A percentile compares a stretch with the other conserved stretches of the same genome.
phyloP scores from a whole-genome alignment of 1,140 invertebrate genomes.

The Ruditapes philippinarum region DNA sequence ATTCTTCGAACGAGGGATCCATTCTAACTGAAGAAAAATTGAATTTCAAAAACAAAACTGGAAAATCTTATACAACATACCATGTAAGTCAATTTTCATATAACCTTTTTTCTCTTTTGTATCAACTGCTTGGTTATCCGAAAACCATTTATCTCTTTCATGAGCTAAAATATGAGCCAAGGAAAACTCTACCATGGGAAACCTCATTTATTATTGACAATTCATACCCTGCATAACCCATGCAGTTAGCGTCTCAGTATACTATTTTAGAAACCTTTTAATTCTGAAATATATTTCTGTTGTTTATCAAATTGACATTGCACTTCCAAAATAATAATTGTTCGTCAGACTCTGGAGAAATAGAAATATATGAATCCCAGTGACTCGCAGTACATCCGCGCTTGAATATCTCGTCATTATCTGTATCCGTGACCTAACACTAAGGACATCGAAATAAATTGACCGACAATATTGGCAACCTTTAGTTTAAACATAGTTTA shows the following conservation, averaged over 20 bases:
- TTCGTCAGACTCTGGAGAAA: neutral
- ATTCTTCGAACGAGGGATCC: conserved; percentile 27
- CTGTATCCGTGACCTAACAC: conserved; percentile 31
- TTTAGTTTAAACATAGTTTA: too few species aligned
- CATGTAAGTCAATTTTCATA: conserved; percentile 50
- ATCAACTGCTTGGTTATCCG: conserved; percentile 43
- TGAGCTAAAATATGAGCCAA: neutral
- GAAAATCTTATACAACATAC: neutral
- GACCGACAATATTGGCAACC: conserved; percentile 47
- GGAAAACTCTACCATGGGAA: conserved; percentile 30
- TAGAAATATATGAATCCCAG: neutral
- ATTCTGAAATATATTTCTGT: neutral
- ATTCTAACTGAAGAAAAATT: conserved; percentile 41
- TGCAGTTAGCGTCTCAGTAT: conserved; percentile 25
- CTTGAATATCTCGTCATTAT: conserved; percentile 45
- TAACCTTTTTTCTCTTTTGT: conserved; percentile 32
- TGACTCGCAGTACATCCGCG: neutral
- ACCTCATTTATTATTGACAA: too few species aligned
- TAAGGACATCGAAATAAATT: conserved; percentile 31
- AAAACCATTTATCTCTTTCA: conserved; percentile 57
- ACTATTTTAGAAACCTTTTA: conserved; percentile 1
- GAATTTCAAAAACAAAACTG: neutral
- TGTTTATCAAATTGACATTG: neutral
- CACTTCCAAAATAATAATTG: too few species aligned
- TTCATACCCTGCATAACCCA: conserved; percentile 49